phyloP scores from a whole-genome alignment of 2,113 vertebrate genomes.

The Eclectus roratus region DNA sequence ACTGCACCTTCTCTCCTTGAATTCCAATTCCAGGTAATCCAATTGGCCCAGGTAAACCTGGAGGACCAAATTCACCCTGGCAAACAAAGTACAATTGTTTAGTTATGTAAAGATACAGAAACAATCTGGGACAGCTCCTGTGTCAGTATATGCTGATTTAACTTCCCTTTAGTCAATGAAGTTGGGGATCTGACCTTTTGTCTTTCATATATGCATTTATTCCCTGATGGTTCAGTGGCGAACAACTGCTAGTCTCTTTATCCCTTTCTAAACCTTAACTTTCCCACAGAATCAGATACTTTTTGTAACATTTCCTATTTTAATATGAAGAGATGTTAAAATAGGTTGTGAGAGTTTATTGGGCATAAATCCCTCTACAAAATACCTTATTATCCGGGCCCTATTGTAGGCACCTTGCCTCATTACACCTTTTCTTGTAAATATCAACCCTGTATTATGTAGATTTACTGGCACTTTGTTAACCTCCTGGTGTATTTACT shows the following conservation, averaged over 20 bases:
- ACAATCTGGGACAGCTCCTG: neutral
- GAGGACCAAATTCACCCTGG: slow-evolving; percentile 82
- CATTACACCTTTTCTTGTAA: slow-evolving; percentile 55
- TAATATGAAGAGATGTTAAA: slow-evolving; percentile 36
- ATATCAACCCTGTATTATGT: neutral
- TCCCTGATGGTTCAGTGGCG: neutral
- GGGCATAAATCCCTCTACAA: slow-evolving; percentile 28
- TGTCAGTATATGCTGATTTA: neutral
- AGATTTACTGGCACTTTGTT: neutral
- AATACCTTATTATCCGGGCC: slow-evolving; percentile 18
- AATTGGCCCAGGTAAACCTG: slow-evolving; percentile 77
- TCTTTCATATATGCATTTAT: neutral
- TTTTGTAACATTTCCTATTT: slow-evolving; percentile 44
- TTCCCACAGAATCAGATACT: slow-evolving; percentile 47
- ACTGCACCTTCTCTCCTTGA: slow-evolving; percentile 84
- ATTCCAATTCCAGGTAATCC: slow-evolving; percentile 81
- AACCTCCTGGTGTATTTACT: slow-evolving; percentile 61
- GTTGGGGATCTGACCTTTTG: neutral
- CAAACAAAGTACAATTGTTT: neutral
- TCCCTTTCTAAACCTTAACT: slow-evolving; percentile 4
- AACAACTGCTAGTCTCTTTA: neutral
- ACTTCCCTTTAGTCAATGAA: neutral
- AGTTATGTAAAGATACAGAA: neutral
- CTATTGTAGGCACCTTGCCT: slow-evolving; percentile 44
- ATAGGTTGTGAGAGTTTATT: slow-evolving; percentile 36